Percentiles rank a stretch among this genome's conserved stretches.
Evolutionary conservation across 2,888 invertebrate species (phyloP).

Genomic region (Phrixothrix hirtus): DNA sequence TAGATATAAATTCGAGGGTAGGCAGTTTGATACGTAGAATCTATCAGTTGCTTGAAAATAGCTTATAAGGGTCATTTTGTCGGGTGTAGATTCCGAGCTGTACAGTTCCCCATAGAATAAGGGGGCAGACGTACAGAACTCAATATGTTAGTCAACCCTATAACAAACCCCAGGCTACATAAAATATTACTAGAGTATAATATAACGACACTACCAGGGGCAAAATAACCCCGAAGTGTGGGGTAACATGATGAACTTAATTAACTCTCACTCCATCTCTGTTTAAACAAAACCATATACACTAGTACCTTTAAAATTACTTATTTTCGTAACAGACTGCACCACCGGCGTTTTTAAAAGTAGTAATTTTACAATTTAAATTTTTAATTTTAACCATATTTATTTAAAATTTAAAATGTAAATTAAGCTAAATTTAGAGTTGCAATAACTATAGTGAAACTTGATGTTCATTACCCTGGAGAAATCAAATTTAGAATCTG

Average conservation of each 20-base stretch:
- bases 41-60: constrained; percentile 9
- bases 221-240: constrained; percentile 42
- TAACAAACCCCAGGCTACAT: constrained; percentile 41
- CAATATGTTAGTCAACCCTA: constrained; percentile 41
- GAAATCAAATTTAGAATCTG: too few relatives aligned
- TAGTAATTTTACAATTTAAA: constrained; percentile 23
- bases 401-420: constrained; percentile 11
- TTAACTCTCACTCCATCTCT: constrained; percentile 47
- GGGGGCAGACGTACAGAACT: constrained; percentile 37
- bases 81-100: constrained; percentile 25
- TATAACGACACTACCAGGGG: constrained; percentile 45
- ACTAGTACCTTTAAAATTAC: constrained; percentile 43
- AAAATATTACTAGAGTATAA: constrained; percentile 47
- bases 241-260: constrained; percentile 48
- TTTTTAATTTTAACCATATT: constrained; percentile 26
- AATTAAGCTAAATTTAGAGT: too few relatives aligned
- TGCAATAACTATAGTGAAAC: too few relatives aligned
- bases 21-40: too few relatives aligned
- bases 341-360: constrained; percentile 18
- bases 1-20: too few relatives aligned
- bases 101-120: constrained; percentile 32
- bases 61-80: constrained; percentile 25
- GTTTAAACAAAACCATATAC: constrained; percentile 46
- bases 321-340: constrained; percentile 41
- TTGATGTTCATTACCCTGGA: too few relatives aligned